Conservation (phyloP, 2,113 vertebrate species). For the Plecturocebus donacophilus region DNA sequence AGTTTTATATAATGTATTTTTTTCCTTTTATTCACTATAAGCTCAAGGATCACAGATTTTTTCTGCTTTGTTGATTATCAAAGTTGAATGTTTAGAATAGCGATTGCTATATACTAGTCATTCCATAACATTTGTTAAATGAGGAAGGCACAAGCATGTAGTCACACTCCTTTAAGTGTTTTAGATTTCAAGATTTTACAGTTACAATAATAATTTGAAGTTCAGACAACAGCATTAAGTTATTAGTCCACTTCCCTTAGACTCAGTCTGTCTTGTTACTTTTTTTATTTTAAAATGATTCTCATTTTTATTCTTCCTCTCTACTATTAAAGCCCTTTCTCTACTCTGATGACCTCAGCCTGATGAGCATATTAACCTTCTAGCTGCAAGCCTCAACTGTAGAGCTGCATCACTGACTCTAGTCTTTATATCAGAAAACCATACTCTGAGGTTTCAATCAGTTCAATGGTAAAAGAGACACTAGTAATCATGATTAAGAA, state of each 20-base stretch:
- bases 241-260: neutral
- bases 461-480: neutral
- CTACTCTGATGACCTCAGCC: neutral
- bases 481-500: neutral
- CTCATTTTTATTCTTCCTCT: neutral
- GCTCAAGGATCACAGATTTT: neutral
- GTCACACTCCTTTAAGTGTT: neutral
- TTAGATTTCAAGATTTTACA: neutral
- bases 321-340: neutral
- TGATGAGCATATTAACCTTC: neutral
- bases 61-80: neutral
- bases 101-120: neutral
- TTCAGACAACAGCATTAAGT: neutral
- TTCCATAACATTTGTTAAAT: neutral
- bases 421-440: neutral
- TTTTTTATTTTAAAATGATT: neutral
- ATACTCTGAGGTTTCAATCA: rapidly evolving
- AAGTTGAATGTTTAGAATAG: neutral
- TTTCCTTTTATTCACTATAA: neutral
- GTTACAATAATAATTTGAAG: neutral
- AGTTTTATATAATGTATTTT: neutral
- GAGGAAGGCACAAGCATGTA: neutral
- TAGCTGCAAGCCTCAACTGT: neutral
- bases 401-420: neutral
- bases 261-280: neutral